Percentiles rank a stretch among this genome's conserved stretches.
Conservation (phyloP, 2,113 vertebrate genomes). For the Amblyopsis rosae region DNA sequence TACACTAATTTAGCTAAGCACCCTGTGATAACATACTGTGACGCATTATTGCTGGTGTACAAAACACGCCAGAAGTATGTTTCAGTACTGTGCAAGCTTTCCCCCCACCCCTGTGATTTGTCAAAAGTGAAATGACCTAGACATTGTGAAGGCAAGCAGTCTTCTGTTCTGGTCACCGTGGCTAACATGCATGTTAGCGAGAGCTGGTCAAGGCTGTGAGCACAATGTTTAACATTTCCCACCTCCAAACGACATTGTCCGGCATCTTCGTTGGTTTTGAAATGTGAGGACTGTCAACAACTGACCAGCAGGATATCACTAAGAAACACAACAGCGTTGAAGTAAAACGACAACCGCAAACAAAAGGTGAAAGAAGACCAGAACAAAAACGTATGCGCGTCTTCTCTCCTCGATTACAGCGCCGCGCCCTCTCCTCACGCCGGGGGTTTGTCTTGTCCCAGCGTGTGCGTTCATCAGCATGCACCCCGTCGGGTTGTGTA, state of each 20-base stretch:
- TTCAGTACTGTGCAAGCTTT: slow-evolving; percentile 21
- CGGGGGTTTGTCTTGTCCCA: background rate
- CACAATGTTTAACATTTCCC: background rate
- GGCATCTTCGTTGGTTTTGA: background rate
- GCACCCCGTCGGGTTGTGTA: no score
- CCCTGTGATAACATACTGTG: slow-evolving; percentile 3
- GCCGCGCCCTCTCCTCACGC: background rate
- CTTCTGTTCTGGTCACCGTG: background rate
- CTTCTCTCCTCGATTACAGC: no score
- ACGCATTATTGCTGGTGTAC: slow-evolving; percentile 46
- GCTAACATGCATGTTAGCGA: background rate
- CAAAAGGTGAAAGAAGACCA: background rate
- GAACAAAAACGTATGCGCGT: background rate
- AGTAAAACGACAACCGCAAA: slow-evolving; percentile 4
- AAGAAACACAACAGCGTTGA: slow-evolving; percentile 5
- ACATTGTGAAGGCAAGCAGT: background rate
- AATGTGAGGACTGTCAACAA: background rate
- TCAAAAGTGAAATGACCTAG: background rate
- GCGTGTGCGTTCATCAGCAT: no score
- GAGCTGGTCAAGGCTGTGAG: background rate
- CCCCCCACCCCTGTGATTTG: background rate
- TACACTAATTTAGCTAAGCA: slow-evolving; percentile 1
- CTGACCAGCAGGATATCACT: background rate
- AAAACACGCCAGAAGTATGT: background rate
- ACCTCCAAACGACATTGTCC: background rate